phyloP scores from a whole-genome alignment of 2,888 invertebrate species.

The Saturnia japonica region DNA sequence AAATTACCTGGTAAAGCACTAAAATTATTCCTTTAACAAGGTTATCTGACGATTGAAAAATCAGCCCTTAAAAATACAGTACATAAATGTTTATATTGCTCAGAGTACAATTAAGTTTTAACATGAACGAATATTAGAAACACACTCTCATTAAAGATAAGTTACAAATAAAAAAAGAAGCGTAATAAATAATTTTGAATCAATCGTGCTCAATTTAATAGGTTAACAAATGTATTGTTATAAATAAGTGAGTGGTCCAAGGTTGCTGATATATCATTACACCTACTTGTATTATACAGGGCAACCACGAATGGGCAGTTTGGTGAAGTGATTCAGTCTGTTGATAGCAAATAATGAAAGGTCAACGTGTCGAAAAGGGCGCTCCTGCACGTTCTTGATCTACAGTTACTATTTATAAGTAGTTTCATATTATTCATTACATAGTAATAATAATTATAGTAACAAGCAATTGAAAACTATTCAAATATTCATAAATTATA shows the following conservation, averaged over 20 bases:
- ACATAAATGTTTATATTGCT: not conserved
- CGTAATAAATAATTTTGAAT: not conserved
- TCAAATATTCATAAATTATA: not conserved
- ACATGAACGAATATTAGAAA: not conserved
- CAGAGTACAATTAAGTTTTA: not conserved
- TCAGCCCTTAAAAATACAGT: no score
- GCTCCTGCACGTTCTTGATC: constrained; percentile 51
- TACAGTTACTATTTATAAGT: constrained; percentile 26
- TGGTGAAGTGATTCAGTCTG: constrained; percentile 54
- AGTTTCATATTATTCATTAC: not conserved
- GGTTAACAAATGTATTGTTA: constrained; percentile 24
- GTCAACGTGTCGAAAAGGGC: constrained; percentile 57
- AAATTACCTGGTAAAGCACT: no score
- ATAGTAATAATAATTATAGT: not conserved
- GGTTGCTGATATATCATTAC: constrained; percentile 58
- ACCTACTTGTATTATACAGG: constrained; percentile 47
- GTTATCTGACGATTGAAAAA: no score
- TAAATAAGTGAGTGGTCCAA: constrained; percentile 68
- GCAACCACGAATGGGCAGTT: constrained; percentile 56
- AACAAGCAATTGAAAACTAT: not conserved
- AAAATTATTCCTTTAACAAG: no score
- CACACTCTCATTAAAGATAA: not conserved
- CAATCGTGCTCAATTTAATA: constrained; percentile 1
- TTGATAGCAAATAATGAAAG: constrained; percentile 60
- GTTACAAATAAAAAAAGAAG: not conserved